Evolutionary conservation across 1,140 invertebrate genomes (phyloP), one percentile per base, ranked within the genome.

Genomic region (Papilio helenus): DNA sequence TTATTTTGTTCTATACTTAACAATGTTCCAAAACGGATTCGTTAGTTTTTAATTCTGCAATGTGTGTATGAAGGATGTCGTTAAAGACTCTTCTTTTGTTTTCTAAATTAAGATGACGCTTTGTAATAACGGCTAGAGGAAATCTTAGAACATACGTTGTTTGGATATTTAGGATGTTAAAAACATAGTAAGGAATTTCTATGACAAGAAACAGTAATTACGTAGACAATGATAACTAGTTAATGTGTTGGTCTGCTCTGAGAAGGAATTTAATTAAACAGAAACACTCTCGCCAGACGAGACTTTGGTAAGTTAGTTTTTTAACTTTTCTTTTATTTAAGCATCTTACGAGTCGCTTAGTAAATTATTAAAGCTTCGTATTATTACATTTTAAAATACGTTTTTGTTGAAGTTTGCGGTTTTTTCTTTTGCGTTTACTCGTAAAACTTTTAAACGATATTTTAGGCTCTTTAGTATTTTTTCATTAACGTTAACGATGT

Each of bases 211-310:
- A 80, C 46, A 80, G 79, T 72, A 72, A 80, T 34, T 76, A 51
- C 14, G 49, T 72, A 72, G 49, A 42, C 44, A 51, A 77, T 80
- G 61, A 77, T 80, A 72, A 77, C 72, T 74, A 58, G 20, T 76
- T 79, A 77, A 80, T 51, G 34, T 68, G 74, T 74, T 80, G 29
- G 68, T 61, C 73, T 73, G 74, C 74, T 82, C 80, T 79, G 55
- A 77, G 74, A 81, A 86, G 78, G 82, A 87, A 88, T 89, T 88
- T 88, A 88, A 89, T 89, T 88, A 88, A 84, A 87, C 79, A 82
- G 81, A 81, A 49, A 79, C 61, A 68, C 79, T 79, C 65, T 51
- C 68, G 61, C 73, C 76, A 79, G 42, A 80, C 68, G 42, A 72
- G 78, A 71, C 12, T 76, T 39, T 44, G 74, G 71, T 76, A 49